phyloP scores from a whole-genome alignment of 2,888 invertebrate genomes.

The Folsomia manolachei region DNA sequence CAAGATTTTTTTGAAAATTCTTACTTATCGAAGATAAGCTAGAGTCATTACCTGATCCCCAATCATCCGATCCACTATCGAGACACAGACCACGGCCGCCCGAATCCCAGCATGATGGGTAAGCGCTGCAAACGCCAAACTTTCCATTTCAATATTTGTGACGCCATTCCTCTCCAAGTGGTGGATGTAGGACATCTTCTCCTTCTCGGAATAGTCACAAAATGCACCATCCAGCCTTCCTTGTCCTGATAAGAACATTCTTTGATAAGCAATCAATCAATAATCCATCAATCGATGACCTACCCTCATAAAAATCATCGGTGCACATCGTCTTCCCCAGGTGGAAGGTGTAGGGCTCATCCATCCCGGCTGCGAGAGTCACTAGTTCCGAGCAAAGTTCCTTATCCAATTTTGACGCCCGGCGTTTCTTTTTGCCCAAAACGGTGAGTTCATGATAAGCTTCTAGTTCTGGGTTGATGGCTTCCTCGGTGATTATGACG shows the following conservation, averaged over 20 bases:
- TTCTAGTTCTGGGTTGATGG: constrained; percentile 80
- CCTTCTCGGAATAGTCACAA: constrained; percentile 80
- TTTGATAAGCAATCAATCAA: no score
- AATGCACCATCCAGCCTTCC: constrained; percentile 91
- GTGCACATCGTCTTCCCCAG: constrained; percentile 94
- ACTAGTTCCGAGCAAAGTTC: constrained; percentile 76
- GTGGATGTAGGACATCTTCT: constrained; percentile 83
- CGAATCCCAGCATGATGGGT: constrained; percentile 89
- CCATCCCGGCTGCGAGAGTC: constrained; percentile 65
- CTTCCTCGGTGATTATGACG: constrained; percentile 88
- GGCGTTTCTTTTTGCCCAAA: constrained; percentile 74
- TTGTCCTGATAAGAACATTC: constrained; percentile 70
- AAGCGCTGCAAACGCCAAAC: constrained; percentile 85
- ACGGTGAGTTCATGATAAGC: constrained; percentile 80
- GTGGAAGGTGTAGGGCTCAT: constrained; percentile 82
- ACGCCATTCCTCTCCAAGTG: constrained; percentile 74
- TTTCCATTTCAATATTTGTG: constrained; percentile 97
- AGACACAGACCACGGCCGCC: constrained; percentile 91
- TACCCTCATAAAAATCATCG: constrained; percentile 96
- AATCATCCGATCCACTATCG: constrained; percentile 83
- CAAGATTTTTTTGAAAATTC: neutral
- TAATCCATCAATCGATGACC: no score
- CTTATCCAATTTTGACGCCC: constrained; percentile 80
- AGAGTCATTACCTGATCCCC: constrained; percentile 98
- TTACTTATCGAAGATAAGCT: no score